Conservation (phyloP, 2,888 invertebrate species). For the Plebejus melissa region DNA sequence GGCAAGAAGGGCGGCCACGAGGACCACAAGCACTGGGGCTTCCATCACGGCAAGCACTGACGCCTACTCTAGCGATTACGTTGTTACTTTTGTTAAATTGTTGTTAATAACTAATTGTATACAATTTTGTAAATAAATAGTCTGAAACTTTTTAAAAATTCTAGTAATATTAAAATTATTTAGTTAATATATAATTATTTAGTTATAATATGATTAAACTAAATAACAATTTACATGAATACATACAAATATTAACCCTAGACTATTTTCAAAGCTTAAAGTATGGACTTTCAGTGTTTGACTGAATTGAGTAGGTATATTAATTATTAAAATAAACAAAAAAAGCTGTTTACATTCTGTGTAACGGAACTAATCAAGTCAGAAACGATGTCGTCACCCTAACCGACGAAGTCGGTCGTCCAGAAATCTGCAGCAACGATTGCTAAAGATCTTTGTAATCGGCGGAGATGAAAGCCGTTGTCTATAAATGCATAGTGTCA, state of each 20-base stretch:
- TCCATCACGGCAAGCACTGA: slow-evolving; percentile 79
- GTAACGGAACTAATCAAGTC: slow-evolving; percentile 67
- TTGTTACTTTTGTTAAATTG: slow-evolving; percentile 51
- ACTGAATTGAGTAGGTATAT: background rate
- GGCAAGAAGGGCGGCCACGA: slow-evolving; percentile 89
- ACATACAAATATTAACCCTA: background rate
- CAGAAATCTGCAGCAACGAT: slow-evolving; percentile 73
- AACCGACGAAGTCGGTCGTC: slow-evolving; percentile 61
- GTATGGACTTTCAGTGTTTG: background rate
- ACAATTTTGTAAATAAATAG: slow-evolving; percentile 64
- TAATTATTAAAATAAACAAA: background rate
- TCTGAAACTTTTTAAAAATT: slow-evolving; percentile 15
- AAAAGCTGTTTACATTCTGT: slow-evolving; percentile 27
- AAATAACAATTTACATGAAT: background rate
- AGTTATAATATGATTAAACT: background rate
- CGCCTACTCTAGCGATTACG: slow-evolving; percentile 41
- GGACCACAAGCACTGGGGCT: slow-evolving; percentile 87
- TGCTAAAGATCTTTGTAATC: slow-evolving; percentile 73
- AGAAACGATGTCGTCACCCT: slow-evolving; percentile 67
- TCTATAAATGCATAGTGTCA: slow-evolving; percentile 72
- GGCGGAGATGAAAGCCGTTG: slow-evolving; percentile 67
- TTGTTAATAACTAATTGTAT: slow-evolving; percentile 22
- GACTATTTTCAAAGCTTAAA: background rate
- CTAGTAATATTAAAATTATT: background rate
- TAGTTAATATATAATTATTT: no score